Evolutionary conservation across 2,797 vertebrate species (phyloP).

Genomic region (Xenopus petersii): DNA sequence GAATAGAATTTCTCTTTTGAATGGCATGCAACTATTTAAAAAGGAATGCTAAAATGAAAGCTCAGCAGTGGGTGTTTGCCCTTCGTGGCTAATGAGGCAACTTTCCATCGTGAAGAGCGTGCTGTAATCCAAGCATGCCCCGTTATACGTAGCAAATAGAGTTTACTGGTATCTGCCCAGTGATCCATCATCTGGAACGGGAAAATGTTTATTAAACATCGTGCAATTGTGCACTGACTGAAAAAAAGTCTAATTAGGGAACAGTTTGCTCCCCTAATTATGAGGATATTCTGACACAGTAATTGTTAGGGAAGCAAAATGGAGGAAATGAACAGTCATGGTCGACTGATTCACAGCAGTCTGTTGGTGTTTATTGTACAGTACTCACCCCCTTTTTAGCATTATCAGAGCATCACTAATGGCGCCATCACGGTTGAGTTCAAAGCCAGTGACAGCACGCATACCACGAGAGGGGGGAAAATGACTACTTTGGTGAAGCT

Average conservation of each 20-base stretch:
- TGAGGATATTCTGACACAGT: conserved; percentile 36
- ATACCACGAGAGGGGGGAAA: conserved; percentile 14
- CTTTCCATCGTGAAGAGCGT: not conserved
- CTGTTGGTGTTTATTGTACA: conserved; percentile 18
- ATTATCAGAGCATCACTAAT: conserved; percentile 7
- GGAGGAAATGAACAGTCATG: conserved; percentile 30
- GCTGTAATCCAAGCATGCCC: not conserved
- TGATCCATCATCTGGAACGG: not conserved
- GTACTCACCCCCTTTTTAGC: conserved; percentile 14
- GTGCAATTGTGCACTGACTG: not conserved
- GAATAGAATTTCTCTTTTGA: too few species aligned
- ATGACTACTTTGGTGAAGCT: conserved; percentile 1
- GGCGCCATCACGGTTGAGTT: conserved; percentile 20
- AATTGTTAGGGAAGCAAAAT: conserved; percentile 32
- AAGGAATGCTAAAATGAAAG: not conserved
- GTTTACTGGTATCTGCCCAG: not conserved
- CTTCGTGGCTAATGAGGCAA: not conserved
- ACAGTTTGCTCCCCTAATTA: conserved; percentile 28
- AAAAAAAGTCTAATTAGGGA: conserved; percentile 15
- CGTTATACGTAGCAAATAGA: not conserved
- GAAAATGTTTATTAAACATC: conserved; percentile 27
- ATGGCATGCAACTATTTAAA: too few species aligned
- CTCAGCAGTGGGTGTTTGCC: not conserved
- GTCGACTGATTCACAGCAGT: conserved; percentile 28
- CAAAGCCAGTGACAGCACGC: conserved; percentile 6